Evolutionary conservation across 2,113 vertebrate species (phyloP).

Genomic region (Phrynosoma blainvillii): DNA sequence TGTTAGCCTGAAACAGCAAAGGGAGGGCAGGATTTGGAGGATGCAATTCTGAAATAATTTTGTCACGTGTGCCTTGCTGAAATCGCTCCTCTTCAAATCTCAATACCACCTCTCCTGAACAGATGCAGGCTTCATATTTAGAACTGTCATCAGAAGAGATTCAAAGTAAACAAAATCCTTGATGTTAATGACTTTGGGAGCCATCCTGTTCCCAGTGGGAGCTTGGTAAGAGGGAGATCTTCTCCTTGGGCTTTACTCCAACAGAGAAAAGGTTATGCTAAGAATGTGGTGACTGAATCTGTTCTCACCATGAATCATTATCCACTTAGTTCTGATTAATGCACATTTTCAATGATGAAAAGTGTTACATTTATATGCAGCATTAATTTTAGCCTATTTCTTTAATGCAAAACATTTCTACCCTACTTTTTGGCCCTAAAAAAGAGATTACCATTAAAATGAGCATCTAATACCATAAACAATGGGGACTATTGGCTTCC

Average conservation of each 20-base stretch:
- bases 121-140: not conserved
- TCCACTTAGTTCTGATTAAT: conserved; percentile 15
- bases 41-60: not conserved
- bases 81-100: too few relatives aligned
- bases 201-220: not conserved
- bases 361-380: not conserved
- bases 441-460: not conserved
- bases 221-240: not conserved
- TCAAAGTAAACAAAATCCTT: rapidly evolving
- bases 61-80: not conserved
- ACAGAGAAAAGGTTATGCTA: not conserved
- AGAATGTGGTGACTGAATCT: not conserved
- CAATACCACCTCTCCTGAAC: not conserved
- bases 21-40: not conserved
- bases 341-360: not conserved
- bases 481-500: too few relatives aligned
- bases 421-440: not conserved
- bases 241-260: not conserved
- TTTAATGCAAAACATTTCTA: not conserved
- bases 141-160: not conserved
- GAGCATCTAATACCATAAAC: not conserved
- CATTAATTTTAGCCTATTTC: conserved; percentile 4
- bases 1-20: not conserved
- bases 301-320: not conserved
- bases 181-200: not conserved